Conservation (phyloP, 2,888 invertebrate genomes). For the Platycnemis pennipes region DNA sequence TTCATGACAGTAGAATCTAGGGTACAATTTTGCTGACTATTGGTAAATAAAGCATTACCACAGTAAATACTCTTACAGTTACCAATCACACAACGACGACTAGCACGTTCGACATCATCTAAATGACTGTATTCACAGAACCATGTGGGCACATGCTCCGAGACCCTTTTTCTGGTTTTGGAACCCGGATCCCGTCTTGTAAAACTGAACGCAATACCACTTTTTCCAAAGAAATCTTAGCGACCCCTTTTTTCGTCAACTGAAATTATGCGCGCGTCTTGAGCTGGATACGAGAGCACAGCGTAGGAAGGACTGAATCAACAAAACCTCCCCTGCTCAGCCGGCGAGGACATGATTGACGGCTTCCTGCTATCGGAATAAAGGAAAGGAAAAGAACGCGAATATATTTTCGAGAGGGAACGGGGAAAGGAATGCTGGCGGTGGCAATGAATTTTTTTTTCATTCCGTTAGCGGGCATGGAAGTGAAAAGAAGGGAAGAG, state of each 20-base stretch:
- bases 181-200: neutral
- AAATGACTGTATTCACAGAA: neutral
- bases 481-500: neutral
- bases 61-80: too few relatives aligned
- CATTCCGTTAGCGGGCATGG: neutral
- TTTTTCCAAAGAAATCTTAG: neutral
- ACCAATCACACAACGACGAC: too few relatives aligned
- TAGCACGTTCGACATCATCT: neutral
- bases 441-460: constrained; percentile 16
- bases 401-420: constrained; percentile 39
- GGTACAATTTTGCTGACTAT: too few relatives aligned
- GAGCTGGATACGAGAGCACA: neutral
- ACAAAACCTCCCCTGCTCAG: neutral
- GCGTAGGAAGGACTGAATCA: neutral
- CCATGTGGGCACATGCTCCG: neutral
- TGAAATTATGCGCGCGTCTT: neutral
- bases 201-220: neutral
- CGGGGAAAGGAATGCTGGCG: constrained; percentile 7
- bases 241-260: neutral
- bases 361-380: constrained; percentile 49
- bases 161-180: neutral
- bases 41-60: too few relatives aligned
- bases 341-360: constrained; percentile 44
- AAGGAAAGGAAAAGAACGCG: constrained; percentile 21
- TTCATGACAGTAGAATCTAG: too few relatives aligned